phyloP scores from a whole-genome alignment of 2,888 invertebrate genomes.

The Drosophila pseudotakahashii region DNA sequence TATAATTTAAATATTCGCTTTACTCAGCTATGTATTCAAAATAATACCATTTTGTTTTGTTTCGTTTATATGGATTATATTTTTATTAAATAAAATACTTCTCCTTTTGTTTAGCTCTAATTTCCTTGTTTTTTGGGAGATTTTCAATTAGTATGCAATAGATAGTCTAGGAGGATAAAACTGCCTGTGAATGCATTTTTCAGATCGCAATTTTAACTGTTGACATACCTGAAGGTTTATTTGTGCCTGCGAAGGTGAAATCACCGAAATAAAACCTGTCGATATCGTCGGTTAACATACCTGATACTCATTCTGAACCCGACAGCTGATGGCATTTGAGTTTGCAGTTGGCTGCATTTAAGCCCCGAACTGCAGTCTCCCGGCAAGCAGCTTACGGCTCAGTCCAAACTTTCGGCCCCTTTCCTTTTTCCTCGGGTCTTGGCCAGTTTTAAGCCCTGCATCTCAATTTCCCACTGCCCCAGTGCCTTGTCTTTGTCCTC shows the following conservation, averaged over 20 bases:
- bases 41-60: too few relatives aligned
- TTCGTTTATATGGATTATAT: too few relatives aligned
- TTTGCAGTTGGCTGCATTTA: conserved; percentile 39
- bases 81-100: too few relatives aligned
- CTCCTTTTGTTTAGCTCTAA: not conserved
- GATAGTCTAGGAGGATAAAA: not conserved
- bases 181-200: not conserved
- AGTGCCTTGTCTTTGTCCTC: conserved; percentile 43
- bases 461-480: conserved; percentile 47
- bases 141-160: not conserved
- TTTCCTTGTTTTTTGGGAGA: not conserved
- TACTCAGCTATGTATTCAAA: too few relatives aligned
- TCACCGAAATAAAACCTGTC: not conserved
- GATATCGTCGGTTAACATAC: conserved; percentile 21
- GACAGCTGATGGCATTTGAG: conserved; percentile 20
- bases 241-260: not conserved
- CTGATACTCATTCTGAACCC: conserved; percentile 11
- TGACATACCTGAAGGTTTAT: not conserved
- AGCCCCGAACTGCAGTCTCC: conserved; percentile 44
- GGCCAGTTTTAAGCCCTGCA: conserved; percentile 42
- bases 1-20: not conserved
- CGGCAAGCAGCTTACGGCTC: conserved; percentile 39
- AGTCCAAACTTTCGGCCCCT: conserved; percentile 17
- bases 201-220: not conserved
- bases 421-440: conserved; percentile 3